phyloP scores from a whole-genome alignment of 2,113 vertebrate species.

The Suricata suricatta region DNA sequence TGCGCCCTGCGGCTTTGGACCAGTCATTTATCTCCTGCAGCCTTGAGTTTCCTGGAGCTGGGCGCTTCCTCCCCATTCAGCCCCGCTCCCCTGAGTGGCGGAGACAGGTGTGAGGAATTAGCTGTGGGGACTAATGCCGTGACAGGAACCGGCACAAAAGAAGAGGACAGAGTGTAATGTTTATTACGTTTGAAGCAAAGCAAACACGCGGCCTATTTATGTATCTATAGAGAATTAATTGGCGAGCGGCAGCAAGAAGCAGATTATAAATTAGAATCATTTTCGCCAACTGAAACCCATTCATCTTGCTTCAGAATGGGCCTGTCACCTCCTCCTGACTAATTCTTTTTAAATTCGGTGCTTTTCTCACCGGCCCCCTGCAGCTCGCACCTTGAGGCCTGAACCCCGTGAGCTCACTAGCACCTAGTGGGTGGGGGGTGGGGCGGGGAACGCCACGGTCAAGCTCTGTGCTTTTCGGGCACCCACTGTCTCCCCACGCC shows the following conservation, averaged over 20 bases:
- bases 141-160: conserved; percentile 83
- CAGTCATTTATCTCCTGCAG: conserved; percentile 79
- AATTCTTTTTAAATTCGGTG: conserved; percentile 72
- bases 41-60: conserved; percentile 76
- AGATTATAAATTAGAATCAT: conserved; percentile 89
- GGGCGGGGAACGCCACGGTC: neutral
- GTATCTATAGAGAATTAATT: conserved; percentile 88
- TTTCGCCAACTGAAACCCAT: conserved; percentile 86
- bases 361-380: neutral
- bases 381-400: conserved; percentile 53
- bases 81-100: conserved; percentile 73
- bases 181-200: conserved; percentile 87
- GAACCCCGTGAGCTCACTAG: neutral
- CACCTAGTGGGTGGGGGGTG: too few relatives aligned
- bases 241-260: conserved; percentile 85
- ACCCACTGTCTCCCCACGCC: neutral
- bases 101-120: conserved; percentile 87
- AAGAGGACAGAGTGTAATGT: conserved; percentile 84
- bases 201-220: conserved; percentile 88
- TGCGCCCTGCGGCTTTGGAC: conserved; percentile 67
- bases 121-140: conserved; percentile 77
- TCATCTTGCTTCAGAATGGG: conserved; percentile 85
- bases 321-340: conserved; percentile 81
- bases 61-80: conserved; percentile 79
- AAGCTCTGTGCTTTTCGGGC: neutral